phyloP scores from a whole-genome alignment of 2,797 vertebrate species.

The Allenopithecus nigroviridis region DNA sequence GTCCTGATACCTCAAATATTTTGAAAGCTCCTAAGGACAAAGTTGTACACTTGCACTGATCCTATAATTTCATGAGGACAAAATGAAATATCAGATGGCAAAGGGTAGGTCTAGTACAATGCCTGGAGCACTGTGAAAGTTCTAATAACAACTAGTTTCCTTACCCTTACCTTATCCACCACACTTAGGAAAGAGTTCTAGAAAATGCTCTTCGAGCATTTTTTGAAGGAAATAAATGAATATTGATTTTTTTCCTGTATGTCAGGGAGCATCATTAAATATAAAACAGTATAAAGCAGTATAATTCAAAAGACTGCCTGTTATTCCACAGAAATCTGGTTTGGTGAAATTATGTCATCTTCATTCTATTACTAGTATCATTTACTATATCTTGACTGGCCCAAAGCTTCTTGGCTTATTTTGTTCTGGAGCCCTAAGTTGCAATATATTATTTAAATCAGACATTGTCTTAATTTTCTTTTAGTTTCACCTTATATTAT shows the following conservation, averaged over 20 bases:
- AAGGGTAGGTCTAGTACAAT: background rate
- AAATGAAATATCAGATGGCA: background rate
- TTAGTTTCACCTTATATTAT: background rate
- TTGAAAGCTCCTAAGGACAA: background rate
- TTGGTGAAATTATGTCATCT: slow-evolving; percentile 31
- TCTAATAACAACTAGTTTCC: background rate
- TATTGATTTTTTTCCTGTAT: slow-evolving; percentile 32
- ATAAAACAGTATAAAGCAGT: background rate
- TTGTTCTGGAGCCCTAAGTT: background rate
- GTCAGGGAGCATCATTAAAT: background rate
- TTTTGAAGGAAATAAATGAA: slow-evolving; percentile 39
- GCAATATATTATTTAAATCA: background rate
- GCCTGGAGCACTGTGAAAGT: background rate
- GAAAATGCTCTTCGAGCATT: background rate
- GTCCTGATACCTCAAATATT: background rate
- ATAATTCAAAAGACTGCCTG: slow-evolving; percentile 2
- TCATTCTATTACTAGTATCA: background rate
- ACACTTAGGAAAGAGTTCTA: background rate
- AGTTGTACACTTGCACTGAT: background rate
- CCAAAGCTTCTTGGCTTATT: background rate
- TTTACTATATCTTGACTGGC: background rate
- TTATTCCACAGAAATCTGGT: background rate
- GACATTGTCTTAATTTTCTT: slow-evolving; percentile 19
- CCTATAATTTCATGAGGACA: background rate
- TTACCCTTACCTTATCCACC: background rate